Evolutionary conservation across 2,113 vertebrate genomes (phyloP), one percentile per base, ranked within the genome.

Genomic region (Gobiocypris rarus): DNA sequence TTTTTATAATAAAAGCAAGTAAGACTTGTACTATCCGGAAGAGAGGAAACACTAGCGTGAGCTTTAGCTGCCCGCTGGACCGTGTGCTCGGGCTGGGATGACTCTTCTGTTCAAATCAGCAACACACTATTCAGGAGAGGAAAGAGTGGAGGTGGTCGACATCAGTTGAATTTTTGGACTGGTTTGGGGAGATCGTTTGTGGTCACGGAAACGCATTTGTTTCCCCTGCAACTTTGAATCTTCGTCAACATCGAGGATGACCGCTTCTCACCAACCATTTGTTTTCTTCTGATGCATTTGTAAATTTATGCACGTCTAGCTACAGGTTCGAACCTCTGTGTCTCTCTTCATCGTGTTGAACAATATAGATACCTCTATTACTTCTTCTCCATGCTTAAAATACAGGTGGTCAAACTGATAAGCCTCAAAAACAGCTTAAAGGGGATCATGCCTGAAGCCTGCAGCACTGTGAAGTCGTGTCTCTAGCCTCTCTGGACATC

Each of bases 101-200:
- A 87, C 91, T 91, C 92, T 89, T 89, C 89, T 85, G 86, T 77
- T 81, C 86, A 85, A 86, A 82, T 75, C 84, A 75, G 45, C 41
- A 82, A 85, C 92, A 79, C 45, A 78, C 75, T 69, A 87, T 90
- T 89, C 89, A 88, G 92, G 91, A 90, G 71, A 89, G 90, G 87
- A 87, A 91, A 91, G 92, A 91, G 82, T 52, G 76, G 83, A 26
- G 82, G 87, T 84, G 82, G 85, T 87, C 85, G 89, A 90, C 85
- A 86, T 65, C 82, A 78, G 65, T 87, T 88, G 83, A 69, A 54
- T 31, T 87, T 86, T 86, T 86, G 93, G 93, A 93, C 93, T 91
- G 52, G 34, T 89, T 89, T 86, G 87, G 90, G 87, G 89, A 82
- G 86, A 65, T 43, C 87, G 89, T 90, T 90, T 91, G 89, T 89